Evolutionary conservation across 2,113 vertebrate species (phyloP).

Genomic region (Campylomormyrus numenius): DNA sequence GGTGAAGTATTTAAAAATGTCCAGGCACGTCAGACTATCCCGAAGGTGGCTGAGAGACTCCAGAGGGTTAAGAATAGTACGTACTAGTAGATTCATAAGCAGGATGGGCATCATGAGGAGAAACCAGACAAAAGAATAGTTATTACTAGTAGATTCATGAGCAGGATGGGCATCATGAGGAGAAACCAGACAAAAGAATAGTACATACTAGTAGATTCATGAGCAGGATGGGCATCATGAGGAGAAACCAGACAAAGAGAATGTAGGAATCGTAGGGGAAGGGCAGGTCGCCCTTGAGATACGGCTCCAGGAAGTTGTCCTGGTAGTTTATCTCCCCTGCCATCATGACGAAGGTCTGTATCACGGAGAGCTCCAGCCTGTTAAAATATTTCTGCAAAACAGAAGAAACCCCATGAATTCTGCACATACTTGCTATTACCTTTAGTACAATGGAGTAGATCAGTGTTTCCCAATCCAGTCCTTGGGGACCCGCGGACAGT

Average conservation of each 20-base stretch:
- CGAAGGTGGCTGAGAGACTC: no score
- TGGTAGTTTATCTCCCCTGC: conserved; percentile 76
- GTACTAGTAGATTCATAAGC: conserved; percentile 80
- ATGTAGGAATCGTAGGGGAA: conserved; percentile 66
- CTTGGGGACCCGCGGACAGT: background rate
- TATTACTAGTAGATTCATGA: conserved; percentile 80
- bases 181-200: background rate
- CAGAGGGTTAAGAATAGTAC: conserved; percentile 21
- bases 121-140: background rate
- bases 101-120: no score
- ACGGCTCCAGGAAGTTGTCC: conserved; percentile 68
- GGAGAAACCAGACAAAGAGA: conserved; percentile 65
- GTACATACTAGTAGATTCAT: conserved; percentile 77
- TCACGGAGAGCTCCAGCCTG: conserved; percentile 61
- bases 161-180: conserved; percentile 20
- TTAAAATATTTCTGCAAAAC: conserved; percentile 62
- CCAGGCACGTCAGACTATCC: no score
- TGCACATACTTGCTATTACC: background rate
- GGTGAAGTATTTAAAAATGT: no score
- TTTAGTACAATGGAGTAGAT: background rate
- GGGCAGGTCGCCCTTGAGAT: conserved; percentile 48
- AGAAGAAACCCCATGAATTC: conserved; percentile 10
- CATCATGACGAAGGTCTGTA: conserved; percentile 84
- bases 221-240: conserved; percentile 77
- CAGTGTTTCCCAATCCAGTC: background rate